These are phyloP conservation scores for Crotophaga sulcirostris DNA, from an alignment of 2,113 vertebrate species.

Conservation along the genomic window DNA sequence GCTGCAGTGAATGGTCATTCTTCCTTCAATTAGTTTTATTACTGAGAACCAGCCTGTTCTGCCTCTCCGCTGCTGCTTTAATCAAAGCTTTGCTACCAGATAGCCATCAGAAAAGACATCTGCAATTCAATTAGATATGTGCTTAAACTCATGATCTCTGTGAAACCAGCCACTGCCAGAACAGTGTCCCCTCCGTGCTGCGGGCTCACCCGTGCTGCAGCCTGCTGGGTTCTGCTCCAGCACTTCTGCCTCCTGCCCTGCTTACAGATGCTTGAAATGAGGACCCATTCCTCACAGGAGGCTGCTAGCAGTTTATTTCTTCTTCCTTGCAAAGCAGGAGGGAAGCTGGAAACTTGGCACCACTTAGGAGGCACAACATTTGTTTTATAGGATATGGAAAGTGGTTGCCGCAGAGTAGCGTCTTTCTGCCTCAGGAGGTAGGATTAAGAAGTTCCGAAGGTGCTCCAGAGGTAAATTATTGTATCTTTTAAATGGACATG, in stretches of 20 bases:
- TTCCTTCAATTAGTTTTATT: constrained; percentile 31
- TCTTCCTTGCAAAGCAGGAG: not conserved
- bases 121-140: constrained; percentile 61
- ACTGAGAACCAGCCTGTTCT: constrained; percentile 15
- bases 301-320: not conserved
- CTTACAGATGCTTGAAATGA: not conserved
- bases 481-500: not conserved
- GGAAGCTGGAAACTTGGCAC: not conserved
- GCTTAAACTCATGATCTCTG: not conserved
- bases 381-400: fast-evolving
- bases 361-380: fast-evolving
- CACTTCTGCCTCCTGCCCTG: not conserved
- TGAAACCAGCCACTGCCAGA: not conserved
- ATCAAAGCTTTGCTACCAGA: constrained; percentile 27
- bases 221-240: not conserved
- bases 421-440: not conserved
- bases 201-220: not conserved
- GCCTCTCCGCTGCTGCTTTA: constrained; percentile 22
- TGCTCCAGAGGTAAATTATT: not conserved
- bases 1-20: not conserved
- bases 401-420: not conserved
- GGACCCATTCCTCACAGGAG: not conserved
- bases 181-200: not conserved
- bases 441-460: not conserved
- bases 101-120: constrained; percentile 50